phyloP scores from a whole-genome alignment of 1,140 invertebrate species.

The Sarcophaga bullata region DNA sequence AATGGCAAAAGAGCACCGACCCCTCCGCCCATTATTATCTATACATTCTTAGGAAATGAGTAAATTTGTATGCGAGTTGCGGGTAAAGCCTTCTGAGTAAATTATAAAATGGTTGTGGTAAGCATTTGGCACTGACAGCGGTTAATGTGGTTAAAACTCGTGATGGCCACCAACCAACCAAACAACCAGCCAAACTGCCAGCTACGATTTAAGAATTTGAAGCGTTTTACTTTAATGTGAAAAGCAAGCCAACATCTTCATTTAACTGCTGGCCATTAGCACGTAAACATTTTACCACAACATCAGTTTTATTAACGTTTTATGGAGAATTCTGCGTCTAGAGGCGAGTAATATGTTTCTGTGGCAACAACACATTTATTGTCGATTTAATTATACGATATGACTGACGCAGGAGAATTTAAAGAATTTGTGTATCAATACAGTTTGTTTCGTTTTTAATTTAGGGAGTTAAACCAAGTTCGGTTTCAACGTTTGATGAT shows the following conservation, averaged over 20 bases:
- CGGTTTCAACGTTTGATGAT: too few species aligned
- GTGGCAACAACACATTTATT: too few species aligned
- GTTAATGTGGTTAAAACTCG: neutral
- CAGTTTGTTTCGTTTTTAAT: too few species aligned
- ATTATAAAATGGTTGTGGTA: slow-evolving; percentile 1
- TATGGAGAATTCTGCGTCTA: too few species aligned
- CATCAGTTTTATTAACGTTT: too few species aligned
- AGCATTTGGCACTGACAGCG: neutral
- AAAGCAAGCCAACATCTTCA: neutral
- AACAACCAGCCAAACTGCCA: neutral
- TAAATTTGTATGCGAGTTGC: neutral
- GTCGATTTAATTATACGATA: too few species aligned
- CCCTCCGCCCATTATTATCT: neutral
- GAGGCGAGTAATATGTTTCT: too few species aligned
- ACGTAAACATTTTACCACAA: neutral
- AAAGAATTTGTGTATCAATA: too few species aligned
- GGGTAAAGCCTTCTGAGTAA: neutral
- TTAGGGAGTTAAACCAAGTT: too few species aligned
- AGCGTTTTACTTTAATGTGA: neutral
- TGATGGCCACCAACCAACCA: neutral
- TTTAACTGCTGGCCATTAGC: slow-evolving; percentile 6
- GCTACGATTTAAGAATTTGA: too few species aligned
- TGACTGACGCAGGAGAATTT: too few species aligned
- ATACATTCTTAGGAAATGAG: neutral
- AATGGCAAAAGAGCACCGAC: neutral